Evolutionary conservation across 1,140 invertebrate genomes (phyloP).

Genomic region (Lordiphosa mommai): DNA sequence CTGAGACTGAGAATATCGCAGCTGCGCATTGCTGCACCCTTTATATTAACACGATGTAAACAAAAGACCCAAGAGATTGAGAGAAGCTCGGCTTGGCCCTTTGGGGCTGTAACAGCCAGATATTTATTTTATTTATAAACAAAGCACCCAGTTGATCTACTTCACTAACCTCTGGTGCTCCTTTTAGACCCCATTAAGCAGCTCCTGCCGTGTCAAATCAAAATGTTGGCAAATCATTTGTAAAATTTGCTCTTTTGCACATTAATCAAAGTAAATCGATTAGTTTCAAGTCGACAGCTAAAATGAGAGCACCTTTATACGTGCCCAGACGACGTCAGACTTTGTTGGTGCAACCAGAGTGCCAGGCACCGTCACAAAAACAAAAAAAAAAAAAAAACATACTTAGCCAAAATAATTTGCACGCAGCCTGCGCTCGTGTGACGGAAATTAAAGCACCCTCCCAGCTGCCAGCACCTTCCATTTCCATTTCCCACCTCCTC

Average conservation of each 20-base stretch:
- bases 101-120: no score
- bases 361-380: constrained; percentile 31
- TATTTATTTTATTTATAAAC: no score
- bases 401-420: constrained; percentile 35
- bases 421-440: constrained; percentile 15
- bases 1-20: no score
- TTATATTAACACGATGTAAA: no score
- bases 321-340: constrained; percentile 33
- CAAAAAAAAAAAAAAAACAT: background rate
- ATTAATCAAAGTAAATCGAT: constrained; percentile 66
- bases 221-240: constrained; percentile 56
- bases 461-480: constrained; percentile 21
- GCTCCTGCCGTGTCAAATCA: constrained; percentile 32
- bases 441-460: constrained; percentile 60
- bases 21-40: no score
- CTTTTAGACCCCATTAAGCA: no score
- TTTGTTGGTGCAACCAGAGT: background rate
- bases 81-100: no score
- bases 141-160: no score
- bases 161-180: no score
- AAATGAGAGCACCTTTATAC: background rate
- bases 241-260: constrained; percentile 22
- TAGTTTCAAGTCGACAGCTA: constrained; percentile 20
- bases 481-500: background rate
- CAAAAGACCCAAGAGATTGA: no score